Evolutionary conservation across 1,140 invertebrate genomes (phyloP).

Genomic region (Adoxophyes honmai): DNA sequence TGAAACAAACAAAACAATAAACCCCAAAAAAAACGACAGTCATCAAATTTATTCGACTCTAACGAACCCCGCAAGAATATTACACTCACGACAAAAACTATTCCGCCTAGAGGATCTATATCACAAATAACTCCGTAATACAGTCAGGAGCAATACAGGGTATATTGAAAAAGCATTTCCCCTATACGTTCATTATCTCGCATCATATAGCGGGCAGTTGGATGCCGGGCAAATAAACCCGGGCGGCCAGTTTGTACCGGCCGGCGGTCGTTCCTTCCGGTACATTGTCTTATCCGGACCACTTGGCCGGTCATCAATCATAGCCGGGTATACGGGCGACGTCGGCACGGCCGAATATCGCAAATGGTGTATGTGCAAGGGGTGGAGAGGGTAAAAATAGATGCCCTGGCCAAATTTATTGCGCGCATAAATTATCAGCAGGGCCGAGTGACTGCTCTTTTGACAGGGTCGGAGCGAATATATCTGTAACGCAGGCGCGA

Average conservation of each 20-base stretch:
- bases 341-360: constrained; percentile 20
- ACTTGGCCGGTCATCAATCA: constrained; percentile 42
- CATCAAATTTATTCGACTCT: too few relatives aligned
- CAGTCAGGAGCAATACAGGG: neutral
- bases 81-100: too few relatives aligned
- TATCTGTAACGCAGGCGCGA: too few relatives aligned
- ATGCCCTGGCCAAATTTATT: neutral
- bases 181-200: constrained; percentile 5
- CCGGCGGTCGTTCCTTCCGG: constrained; percentile 44
- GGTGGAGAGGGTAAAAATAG: neutral
- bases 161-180: constrained; percentile 7
- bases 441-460: too few relatives aligned
- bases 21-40: too few relatives aligned
- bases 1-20: too few relatives aligned
- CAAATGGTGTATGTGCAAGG: constrained; percentile 16
- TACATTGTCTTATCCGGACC: constrained; percentile 51
- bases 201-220: neutral
- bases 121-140: too few relatives aligned
- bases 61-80: too few relatives aligned
- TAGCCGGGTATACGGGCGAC: constrained; percentile 28
- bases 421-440: neutral
- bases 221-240: neutral
- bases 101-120: too few relatives aligned
- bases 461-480: too few relatives aligned
- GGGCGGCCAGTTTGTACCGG: constrained; percentile 17